phyloP scores from a whole-genome alignment of 2,888 invertebrate species.

The Hetaerina titia region DNA sequence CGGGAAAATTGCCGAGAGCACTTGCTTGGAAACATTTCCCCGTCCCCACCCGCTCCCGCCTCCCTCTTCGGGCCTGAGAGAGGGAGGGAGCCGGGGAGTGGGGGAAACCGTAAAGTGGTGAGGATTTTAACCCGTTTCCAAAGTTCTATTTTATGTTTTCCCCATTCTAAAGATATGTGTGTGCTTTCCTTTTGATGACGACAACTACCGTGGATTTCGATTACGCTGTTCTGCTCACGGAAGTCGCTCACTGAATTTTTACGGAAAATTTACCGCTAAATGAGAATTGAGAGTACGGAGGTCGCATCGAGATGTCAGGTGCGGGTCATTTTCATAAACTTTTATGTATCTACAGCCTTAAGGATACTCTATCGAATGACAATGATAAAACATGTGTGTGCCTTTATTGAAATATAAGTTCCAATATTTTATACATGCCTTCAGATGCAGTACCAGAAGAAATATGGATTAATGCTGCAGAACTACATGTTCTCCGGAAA shows the following conservation, averaged over 20 bases:
- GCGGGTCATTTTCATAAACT: no score
- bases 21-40: conserved; percentile 19
- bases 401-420: no score
- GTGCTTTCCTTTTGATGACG: not conserved
- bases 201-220: not conserved
- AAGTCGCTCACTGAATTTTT: not conserved
- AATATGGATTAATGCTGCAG: no score
- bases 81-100: not conserved
- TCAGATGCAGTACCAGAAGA: no score
- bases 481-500: no score
- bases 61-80: not conserved
- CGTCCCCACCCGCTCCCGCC: not conserved
- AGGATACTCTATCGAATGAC: no score
- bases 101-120: not conserved
- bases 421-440: no score
- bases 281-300: no score
- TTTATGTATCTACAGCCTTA: no score
- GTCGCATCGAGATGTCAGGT: no score
- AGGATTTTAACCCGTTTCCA: conserved; percentile 11
- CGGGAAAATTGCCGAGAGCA: conserved; percentile 32
- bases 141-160: conserved; percentile 19
- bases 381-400: no score
- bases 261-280: not conserved
- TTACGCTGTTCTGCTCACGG: not conserved
- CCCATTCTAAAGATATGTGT: not conserved